Percentiles rank a stretch among this genome's conserved stretches.
Evolutionary conservation across 2,797 vertebrate species (phyloP).

Genomic region (Hipposideros larvatus): DNA sequence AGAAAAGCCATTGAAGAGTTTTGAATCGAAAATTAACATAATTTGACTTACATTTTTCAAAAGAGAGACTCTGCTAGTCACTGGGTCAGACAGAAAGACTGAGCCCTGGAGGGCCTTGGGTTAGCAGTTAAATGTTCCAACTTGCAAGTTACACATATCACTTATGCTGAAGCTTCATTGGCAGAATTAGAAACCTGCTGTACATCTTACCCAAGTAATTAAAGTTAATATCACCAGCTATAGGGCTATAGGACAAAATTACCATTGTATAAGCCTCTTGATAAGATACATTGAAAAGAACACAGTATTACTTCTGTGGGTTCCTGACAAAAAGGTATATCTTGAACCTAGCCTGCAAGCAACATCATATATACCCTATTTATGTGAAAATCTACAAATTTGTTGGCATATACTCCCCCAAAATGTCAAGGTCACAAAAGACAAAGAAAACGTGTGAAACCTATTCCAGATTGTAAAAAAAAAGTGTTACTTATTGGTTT

Average conservation of each 20-base stretch:
- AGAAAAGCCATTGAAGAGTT: not conserved
- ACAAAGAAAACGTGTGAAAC: not conserved
- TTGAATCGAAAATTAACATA: not conserved
- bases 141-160: not conserved
- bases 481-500: not conserved
- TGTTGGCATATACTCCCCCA: not conserved
- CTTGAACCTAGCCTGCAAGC: not conserved
- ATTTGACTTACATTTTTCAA: not conserved
- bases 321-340: not conserved
- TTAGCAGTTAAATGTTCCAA: not conserved
- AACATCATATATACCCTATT: not conserved
- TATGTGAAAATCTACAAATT: not conserved
- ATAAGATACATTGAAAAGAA: not conserved
- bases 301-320: not conserved
- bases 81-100: not conserved
- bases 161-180: not conserved
- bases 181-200: not conserved
- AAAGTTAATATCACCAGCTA: not conserved
- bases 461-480: not conserved
- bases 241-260: not conserved
- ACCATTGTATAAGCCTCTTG: not conserved
- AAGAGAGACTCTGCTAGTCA: not conserved
- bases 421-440: not conserved
- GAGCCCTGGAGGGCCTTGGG: not conserved
- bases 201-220: not conserved